Evolutionary conservation across 1,140 invertebrate species (phyloP), one percentile per base, ranked within the genome.

Genomic region (Tetramorium simillimum): DNA sequence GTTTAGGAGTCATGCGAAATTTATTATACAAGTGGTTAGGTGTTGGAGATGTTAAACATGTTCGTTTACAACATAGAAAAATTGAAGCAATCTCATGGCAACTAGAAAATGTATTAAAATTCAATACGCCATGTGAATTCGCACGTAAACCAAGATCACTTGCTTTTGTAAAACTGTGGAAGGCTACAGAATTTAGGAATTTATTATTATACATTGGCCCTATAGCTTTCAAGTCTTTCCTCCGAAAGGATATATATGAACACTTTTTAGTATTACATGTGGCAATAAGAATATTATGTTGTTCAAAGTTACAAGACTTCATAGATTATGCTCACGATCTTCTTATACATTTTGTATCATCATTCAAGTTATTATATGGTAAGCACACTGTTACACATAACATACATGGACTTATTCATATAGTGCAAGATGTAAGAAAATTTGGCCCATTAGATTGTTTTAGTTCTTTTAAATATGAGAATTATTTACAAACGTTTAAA

Each of bases 321-420:
- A 33, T 40, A 33, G 49, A 73, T 53, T 73, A 73, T 53, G 46
- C 21, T 53, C 70, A 73, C 3, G 70, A 56, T 18, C 33, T 73
- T 28, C 21, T 73, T 33, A 3, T 16, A 73, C 46, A 56, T 53
- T 73, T 73, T 33, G 49, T 73, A 33, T 3, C 12, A 33, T 51
- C 70, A 73, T 53, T 73, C 14, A 28, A 24, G 1, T 33, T 51
- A 51, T 16, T 73, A 28, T 73, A 73, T 56, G 24, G 51, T 58
- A 28, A 12, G 24, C 37, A 60, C 33, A 56, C 49, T 75, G 28
- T 75, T 14, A 40, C 72, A 14, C 72, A 75, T 75, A 75, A 75
- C n/a, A 43, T 75, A 75, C 72, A 75, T 75, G 51, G 51, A 56
- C 72, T 58, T n/a, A 58, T 75, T 56, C 72, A 75, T 58, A 40